Base-by-base conservation (phyloP, 2,888 invertebrate genomes). In the Cantharis nigra region DNA sequence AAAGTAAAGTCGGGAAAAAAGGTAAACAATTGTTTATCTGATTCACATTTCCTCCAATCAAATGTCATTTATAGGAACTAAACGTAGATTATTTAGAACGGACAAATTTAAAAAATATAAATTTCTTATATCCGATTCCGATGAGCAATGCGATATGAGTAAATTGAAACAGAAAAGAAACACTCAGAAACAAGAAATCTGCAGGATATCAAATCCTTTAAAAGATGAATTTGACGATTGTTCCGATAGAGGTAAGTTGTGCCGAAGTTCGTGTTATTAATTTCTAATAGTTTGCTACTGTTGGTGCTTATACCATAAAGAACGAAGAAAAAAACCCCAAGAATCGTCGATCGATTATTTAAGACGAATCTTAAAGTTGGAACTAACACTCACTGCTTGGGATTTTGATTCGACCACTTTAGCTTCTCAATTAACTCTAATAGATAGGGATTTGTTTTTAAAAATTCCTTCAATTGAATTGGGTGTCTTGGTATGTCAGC, bases 391-490 rank as follows among this genome's bases (percentile, higher is more conserved):
- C 28, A 89, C 88, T 0, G 88, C 89, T 9, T 91, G 91, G 91
- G 91, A 91, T 80, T 88, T 91, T 79, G 89, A 91, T 82, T 91
- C 91, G 10, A 87, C 88, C 0, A 89, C 89, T 1, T 79, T 91
- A 20, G 90, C 91, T 0, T 86, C 88, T 75, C 91, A 91, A 80
- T 80, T 91, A 74, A 91, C 91, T 0, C 83, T 91, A 74, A 88
- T 91, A 28, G 91, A 91, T 80, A 87, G 89, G 70, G 90, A 91
- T 80, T 85, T 91, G 4, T 91, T 91, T 81, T 80, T 90, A 14
- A 89, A 90, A 80, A 88, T 91, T 33, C 86, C 90, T 1, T 78
- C 86, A 0, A 80, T 84, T 0, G 91, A 91, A 80, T 83, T 91
- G 13, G 86, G 87, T 7, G 85, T 88, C 3, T 71, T 91, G 16